These are phyloP conservation scores for Pyralis farinalis DNA, from an alignment of 2,888 invertebrate genomes.

Conservation along the genomic window DNA sequence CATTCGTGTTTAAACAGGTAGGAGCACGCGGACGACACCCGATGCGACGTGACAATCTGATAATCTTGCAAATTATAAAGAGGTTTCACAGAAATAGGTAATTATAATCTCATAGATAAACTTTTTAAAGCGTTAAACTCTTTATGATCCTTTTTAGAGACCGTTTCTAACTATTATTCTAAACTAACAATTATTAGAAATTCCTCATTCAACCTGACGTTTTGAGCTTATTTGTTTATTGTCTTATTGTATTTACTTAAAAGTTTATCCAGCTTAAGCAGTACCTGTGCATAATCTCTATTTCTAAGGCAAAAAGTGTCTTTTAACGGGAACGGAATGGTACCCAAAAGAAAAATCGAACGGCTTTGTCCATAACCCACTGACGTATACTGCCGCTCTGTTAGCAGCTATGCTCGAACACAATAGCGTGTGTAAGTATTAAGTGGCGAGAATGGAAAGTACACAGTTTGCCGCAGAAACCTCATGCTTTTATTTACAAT, in stretches of 20 bases:
- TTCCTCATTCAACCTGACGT: conserved; percentile 34
- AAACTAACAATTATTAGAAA: conserved; percentile 37
- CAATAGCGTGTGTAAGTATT: conserved; percentile 27
- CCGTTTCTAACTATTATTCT: conserved; percentile 54
- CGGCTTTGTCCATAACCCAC: conserved; percentile 33
- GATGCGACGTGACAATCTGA: conserved; percentile 14
- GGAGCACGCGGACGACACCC: conserved; percentile 14
- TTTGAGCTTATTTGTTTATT: conserved; percentile 65
- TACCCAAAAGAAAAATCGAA: conserved; percentile 48
- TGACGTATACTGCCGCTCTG: conserved; percentile 29
- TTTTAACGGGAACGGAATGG: conserved; percentile 64
- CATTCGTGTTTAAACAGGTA: conserved; percentile 28
- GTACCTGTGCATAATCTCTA: conserved; percentile 64
- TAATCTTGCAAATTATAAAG: conserved; percentile 31
- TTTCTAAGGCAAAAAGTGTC: conserved; percentile 43
- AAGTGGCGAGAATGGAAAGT: conserved; percentile 20
- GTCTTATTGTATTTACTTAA: conserved; percentile 75
- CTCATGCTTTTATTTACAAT: conserved; percentile 38
- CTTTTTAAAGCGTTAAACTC: conserved; percentile 63
- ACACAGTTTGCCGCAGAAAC: conserved; percentile 25
- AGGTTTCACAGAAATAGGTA: conserved; percentile 52
- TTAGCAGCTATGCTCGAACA: conserved; percentile 19
- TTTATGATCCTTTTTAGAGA: conserved; percentile 65
- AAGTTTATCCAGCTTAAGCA: conserved; percentile 66
- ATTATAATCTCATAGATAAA: conserved; percentile 52